Evolutionary conservation across 2,888 invertebrate genomes (phyloP).

Genomic region (Brachypterus glaber): DNA sequence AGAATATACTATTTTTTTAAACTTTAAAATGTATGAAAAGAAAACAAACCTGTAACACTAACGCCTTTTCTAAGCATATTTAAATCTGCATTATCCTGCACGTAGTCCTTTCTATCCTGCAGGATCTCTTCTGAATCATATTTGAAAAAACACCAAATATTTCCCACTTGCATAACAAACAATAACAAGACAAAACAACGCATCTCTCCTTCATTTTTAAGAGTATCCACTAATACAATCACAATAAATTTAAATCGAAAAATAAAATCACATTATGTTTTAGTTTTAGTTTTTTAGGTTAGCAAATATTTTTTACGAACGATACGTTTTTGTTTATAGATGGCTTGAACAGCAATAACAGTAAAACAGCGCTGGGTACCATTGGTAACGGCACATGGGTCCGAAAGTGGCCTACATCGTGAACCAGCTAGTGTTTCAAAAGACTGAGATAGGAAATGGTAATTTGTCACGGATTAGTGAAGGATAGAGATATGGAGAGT

Average conservation of each 20-base stretch:
- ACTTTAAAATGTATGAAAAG: too few species aligned
- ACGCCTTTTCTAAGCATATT: constrained; percentile 17
- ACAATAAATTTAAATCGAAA: background rate
- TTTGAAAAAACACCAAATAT: constrained; percentile 11
- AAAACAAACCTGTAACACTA: constrained; percentile 20
- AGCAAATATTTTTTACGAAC: too few species aligned
- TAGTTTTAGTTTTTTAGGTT: too few species aligned
- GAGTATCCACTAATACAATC: background rate
- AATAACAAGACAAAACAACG: constrained; percentile 23
- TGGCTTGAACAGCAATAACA: constrained; percentile 20
- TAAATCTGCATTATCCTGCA: constrained; percentile 13
- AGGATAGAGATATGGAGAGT: too few species aligned
- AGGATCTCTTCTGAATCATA: constrained; percentile 8
- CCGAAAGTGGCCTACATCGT: constrained; percentile 31
- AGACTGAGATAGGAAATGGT: too few species aligned
- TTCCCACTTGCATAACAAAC: constrained; percentile 15
- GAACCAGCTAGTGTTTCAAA: too few species aligned
- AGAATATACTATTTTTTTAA: too few species aligned
- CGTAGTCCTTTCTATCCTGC: background rate
- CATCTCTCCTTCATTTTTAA: constrained; percentile 28
- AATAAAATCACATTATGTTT: too few species aligned
- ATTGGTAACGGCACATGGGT: constrained; percentile 28
- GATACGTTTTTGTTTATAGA: constrained; percentile 1
- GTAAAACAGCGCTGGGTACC: constrained; percentile 25
- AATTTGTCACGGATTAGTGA: too few species aligned